A percentile compares a stretch with the other conserved stretches of the same genome.
phyloP scores from a whole-genome alignment of 1,140 invertebrate species.

The Pararge aegeria region DNA sequence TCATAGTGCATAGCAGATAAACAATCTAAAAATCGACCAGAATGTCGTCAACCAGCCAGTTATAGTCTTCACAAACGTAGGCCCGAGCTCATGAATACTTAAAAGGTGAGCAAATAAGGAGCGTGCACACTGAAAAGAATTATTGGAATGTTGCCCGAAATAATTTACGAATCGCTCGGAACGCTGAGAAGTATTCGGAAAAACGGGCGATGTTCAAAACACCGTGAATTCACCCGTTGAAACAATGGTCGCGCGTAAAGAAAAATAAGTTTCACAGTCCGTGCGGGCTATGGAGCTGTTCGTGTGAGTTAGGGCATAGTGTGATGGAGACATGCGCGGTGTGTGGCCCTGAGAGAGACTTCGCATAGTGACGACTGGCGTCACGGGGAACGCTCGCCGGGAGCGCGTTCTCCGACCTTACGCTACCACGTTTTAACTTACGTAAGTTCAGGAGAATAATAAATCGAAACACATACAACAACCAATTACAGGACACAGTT shows the following conservation, averaged over 20 bases:
- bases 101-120: conserved; percentile 43
- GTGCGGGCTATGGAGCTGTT: conserved; percentile 47
- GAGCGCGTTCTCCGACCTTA: conserved; percentile 19
- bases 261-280: conserved; percentile 52
- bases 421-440: conserved; percentile 50
- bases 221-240: conserved; percentile 42
- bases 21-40: conserved; percentile 29
- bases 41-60: conserved; percentile 58
- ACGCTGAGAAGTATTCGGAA: conserved; percentile 30
- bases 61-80: conserved; percentile 42
- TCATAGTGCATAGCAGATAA: too few species aligned
- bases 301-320: conserved; percentile 58
- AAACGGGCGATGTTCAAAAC: conserved; percentile 35
- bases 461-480: background rate
- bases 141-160: conserved; percentile 31
- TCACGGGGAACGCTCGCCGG: conserved; percentile 41
- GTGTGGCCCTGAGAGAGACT: conserved; percentile 31
- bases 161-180: conserved; percentile 26
- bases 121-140: conserved; percentile 31
- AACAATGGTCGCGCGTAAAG: conserved; percentile 54
- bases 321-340: conserved; percentile 66
- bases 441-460: conserved; percentile 52
- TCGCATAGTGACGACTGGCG: conserved; percentile 55
- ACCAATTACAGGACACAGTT: background rate
- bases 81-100: conserved; percentile 62